A percentile compares a stretch with the other conserved stretches of the same genome.
Evolutionary conservation across 2,888 invertebrate genomes (phyloP).

Genomic region (Clistopyga incitator): DNA sequence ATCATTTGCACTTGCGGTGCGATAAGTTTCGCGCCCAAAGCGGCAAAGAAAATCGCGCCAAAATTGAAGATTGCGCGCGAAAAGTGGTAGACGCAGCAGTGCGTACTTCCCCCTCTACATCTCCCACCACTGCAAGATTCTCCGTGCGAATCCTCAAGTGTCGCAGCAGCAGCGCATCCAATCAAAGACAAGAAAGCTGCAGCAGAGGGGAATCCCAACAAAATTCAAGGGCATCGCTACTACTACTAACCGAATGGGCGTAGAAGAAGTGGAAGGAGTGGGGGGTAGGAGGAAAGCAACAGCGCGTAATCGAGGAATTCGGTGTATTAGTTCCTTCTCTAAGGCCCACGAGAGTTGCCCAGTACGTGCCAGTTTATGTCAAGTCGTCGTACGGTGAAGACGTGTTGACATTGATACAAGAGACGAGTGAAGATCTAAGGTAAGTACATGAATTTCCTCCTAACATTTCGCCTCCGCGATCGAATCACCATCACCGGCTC

Average conservation of each 20-base stretch:
- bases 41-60: too few relatives aligned
- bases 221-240: neutral
- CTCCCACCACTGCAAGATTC: too few relatives aligned
- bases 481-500: neutral
- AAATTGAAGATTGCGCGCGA: constrained; percentile 24
- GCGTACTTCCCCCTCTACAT: neutral
- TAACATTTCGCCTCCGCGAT: too few relatives aligned
- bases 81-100: constrained; percentile 16
- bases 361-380: constrained; percentile 3
- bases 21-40: too few relatives aligned
- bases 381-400: neutral
- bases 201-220: neutral
- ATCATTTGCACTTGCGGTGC: too few relatives aligned
- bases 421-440: neutral
- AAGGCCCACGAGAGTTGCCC: neutral
- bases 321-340: neutral
- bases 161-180: neutral
- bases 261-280: neutral
- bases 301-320: constrained; percentile 3
- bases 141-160: neutral
- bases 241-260: neutral
- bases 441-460: too few relatives aligned
- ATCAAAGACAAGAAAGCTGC: neutral
- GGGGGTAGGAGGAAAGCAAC: neutral
- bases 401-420: neutral